phyloP scores from a whole-genome alignment of 2,797 vertebrate species.

The Enteromius anoplus region DNA sequence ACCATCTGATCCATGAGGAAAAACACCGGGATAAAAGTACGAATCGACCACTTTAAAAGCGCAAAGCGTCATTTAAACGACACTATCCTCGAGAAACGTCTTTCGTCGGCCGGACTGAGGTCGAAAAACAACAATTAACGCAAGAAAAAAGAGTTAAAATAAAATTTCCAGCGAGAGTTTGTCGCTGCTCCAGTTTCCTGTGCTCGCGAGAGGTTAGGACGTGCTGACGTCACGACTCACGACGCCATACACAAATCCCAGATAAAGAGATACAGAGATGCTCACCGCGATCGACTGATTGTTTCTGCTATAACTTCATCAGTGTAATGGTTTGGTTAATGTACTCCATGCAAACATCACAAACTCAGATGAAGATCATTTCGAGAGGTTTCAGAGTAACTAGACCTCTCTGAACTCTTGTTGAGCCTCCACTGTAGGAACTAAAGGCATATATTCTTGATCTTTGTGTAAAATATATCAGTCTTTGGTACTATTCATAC shows the following conservation, averaged over 20 bases:
- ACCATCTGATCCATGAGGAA: constrained; percentile 45
- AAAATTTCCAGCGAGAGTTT: constrained; percentile 33
- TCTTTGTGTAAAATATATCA: background rate
- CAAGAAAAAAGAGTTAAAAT: background rate
- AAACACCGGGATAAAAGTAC: constrained; percentile 42
- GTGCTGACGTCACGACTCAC: constrained; percentile 49
- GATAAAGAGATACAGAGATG: background rate
- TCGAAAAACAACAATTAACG: background rate
- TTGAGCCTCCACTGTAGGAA: background rate
- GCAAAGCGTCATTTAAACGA: background rate
- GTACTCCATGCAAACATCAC: background rate
- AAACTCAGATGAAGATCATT: background rate
- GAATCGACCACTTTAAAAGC: constrained; percentile 19
- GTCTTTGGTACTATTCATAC: background rate
- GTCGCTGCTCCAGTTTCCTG: constrained; percentile 60
- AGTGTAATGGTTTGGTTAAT: background rate
- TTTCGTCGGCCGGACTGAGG: background rate
- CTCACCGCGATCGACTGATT: background rate
- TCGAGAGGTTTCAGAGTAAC: too few species aligned
- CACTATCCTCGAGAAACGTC: background rate
- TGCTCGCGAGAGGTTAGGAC: constrained; percentile 59
- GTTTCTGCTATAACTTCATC: background rate
- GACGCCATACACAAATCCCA: constrained; percentile 9
- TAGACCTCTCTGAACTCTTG: background rate
- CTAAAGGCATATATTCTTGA: background rate